Base-by-base conservation (phyloP, 2,888 invertebrate species). In the Thereva nobilitata region DNA sequence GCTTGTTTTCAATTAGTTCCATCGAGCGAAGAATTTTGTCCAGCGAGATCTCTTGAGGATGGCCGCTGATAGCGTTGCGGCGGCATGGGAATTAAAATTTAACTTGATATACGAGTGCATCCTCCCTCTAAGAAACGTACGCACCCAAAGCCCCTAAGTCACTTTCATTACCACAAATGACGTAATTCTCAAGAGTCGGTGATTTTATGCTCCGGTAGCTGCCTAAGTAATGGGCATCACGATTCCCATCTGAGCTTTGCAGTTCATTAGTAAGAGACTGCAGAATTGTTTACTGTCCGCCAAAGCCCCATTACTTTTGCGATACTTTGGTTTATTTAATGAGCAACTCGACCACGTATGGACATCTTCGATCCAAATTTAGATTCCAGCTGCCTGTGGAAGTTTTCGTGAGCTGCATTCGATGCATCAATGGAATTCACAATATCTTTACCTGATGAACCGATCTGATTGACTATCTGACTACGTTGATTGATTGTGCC, bases 401-500 rank as follows among this genome's bases (percentile, higher is more conserved):
- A 61, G 61, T 61, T 35, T 45, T 61, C 34, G 38, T 50, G 7
- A 50, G 41, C 50, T 61, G 41, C 40, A 50, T 37, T 50, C 40
- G 61, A n/a, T n/a, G 23, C 23, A 23, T 23, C 23, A 23, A 49
- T 40, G 61, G 50, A 61, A 61, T 50, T 40, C 61, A 50, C 23
- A 23, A 23, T 23, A 23, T 23, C 23, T 23, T 23, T 23, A 2
- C 34, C 42, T 61, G 61, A 61, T 61, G 61, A 61, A 61, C 61
- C 50, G 23, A 47, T 54, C 61, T 61, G 61, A 23, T 50, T 61
- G 9, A 8, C 64, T n/a, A 35, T 23, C 54, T 55, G 64, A 64
- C 64, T 64, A 23, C 23, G 37, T 64, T 64, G 64, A 64, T 64
- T 64, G 64, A 64, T 64, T 64, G 44, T 54, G 47, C 47, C 54